A percentile compares a stretch with the other conserved stretches of the same genome.
phyloP scores from a whole-genome alignment of 2,888 invertebrate genomes.

The Lasius platythorax region DNA sequence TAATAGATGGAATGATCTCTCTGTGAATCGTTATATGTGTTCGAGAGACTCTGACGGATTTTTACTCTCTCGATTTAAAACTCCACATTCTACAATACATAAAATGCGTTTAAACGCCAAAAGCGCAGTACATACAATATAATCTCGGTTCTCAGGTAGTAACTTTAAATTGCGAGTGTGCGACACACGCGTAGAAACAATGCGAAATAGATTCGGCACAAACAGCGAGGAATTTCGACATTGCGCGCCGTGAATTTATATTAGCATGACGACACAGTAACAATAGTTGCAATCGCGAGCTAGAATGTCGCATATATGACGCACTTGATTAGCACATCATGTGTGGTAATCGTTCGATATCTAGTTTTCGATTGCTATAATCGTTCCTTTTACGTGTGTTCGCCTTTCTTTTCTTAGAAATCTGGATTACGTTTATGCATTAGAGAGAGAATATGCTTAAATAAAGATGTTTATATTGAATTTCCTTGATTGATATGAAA shows the following conservation, averaged over 20 bases:
- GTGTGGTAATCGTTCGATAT: conserved; percentile 45
- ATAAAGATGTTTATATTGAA: background rate
- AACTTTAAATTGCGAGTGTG: background rate
- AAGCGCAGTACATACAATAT: no score
- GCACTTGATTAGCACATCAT: conserved; percentile 40
- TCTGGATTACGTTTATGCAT: background rate
- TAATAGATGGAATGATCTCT: background rate
- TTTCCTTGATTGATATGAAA: background rate
- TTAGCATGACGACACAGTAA: conserved; percentile 42
- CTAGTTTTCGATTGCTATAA: conserved; percentile 33
- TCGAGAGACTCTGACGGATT: background rate
- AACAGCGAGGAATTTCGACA: conserved; percentile 37
- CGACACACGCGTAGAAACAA: background rate
- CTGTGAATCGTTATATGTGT: background rate
- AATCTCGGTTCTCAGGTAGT: background rate
- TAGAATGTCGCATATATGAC: conserved; percentile 48
- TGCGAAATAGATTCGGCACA: conserved; percentile 38
- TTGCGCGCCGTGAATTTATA: conserved; percentile 42
- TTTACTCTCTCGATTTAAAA: background rate
- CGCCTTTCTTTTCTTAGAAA: conserved; percentile 22
- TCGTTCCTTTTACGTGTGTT: conserved; percentile 11
- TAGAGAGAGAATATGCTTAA: background rate
- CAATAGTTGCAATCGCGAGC: conserved; percentile 42
- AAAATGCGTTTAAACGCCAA: background rate
- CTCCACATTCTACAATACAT: background rate